phyloP scores from a whole-genome alignment of 1,140 invertebrate genomes.

The Drosophila carrolli region DNA sequence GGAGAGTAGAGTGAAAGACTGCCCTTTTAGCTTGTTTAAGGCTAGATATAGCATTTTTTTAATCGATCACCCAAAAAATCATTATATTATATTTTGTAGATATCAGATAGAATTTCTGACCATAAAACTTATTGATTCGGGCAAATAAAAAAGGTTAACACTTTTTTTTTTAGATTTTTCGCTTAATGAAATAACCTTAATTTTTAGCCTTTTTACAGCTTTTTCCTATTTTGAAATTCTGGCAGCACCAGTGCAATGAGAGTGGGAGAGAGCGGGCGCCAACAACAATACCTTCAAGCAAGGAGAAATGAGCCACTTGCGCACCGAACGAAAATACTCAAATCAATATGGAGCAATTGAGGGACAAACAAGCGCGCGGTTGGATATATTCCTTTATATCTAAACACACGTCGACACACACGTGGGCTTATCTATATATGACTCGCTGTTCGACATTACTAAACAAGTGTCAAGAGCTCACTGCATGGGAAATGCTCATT shows the following conservation, averaged over 20 bases:
- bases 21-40: not conserved
- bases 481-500: conserved; percentile 55
- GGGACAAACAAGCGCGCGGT: conserved; percentile 6
- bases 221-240: not conserved
- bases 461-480: conserved; percentile 59
- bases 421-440: conserved; percentile 26
- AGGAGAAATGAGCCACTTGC: conserved; percentile 63
- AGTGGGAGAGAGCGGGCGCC: conserved; percentile 11
- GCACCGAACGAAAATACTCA: conserved; percentile 59
- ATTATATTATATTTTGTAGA: too few species aligned
- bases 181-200: too few species aligned
- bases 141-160: too few species aligned
- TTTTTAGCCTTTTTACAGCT: not conserved
- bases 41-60: not conserved
- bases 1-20: not conserved
- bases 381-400: conserved; percentile 15
- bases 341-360: conserved; percentile 66
- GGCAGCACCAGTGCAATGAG: conserved; percentile 1
- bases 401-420: conserved; percentile 1
- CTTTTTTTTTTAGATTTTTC: too few species aligned
- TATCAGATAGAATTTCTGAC: too few species aligned
- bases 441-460: conserved; percentile 38
- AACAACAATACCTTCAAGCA: conserved; percentile 12
- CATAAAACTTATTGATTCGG: too few species aligned
- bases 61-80: too few species aligned